These are phyloP conservation scores for Argya squamiceps DNA, from an alignment of 2,797 vertebrate species.

Conservation along the genomic window DNA sequence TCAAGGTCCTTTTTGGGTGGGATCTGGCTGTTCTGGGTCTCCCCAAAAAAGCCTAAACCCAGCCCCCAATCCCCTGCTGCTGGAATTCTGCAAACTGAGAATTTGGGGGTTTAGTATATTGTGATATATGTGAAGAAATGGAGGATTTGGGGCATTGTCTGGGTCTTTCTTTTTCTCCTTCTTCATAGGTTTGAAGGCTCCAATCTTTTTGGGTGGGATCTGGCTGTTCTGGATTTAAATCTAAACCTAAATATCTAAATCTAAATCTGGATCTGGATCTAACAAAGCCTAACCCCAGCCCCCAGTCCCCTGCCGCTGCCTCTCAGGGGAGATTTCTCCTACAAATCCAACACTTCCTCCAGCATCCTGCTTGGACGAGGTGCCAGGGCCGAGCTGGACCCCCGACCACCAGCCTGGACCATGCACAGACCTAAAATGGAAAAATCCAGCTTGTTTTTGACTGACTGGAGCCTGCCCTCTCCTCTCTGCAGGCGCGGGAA, in stretches of 20 bases:
- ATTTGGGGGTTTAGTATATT: background rate
- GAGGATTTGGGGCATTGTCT: background rate
- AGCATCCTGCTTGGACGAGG: background rate
- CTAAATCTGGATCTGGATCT: no score
- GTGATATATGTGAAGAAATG: no score
- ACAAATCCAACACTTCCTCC: background rate
- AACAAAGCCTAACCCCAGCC: background rate
- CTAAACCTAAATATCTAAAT: no score
- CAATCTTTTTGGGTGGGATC: background rate
- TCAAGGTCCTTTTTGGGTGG: no score
- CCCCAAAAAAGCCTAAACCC: no score
- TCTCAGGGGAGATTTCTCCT: background rate
- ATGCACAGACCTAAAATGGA: background rate
- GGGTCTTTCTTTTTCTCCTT: background rate
- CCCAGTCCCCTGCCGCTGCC: accelerated
- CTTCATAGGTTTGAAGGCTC: background rate
- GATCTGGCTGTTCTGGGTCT: no score
- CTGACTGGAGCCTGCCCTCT: background rate
- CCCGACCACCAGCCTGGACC: background rate
- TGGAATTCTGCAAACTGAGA: background rate
- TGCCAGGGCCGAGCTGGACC: background rate
- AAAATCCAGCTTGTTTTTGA: background rate
- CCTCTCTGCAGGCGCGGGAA: conserved; percentile 14
- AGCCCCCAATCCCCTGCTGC: no score
- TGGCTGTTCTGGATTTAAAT: background rate